Evolutionary conservation across 2,888 invertebrate genomes (phyloP).

Genomic region (Synanthedon andrenaeformis): DNA sequence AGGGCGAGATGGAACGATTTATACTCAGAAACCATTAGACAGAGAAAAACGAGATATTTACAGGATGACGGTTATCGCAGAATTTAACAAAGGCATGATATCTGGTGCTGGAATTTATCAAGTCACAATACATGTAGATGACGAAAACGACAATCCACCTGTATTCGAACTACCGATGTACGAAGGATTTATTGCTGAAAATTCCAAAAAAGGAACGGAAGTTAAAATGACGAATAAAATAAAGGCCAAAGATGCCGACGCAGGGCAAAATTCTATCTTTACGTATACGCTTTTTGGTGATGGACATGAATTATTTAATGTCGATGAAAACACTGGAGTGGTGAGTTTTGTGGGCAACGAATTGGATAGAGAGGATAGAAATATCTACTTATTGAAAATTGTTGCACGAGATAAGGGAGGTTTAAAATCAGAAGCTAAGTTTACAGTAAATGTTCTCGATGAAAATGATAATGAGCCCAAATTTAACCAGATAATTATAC

Average conservation of each 20-base stretch:
- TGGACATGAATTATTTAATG: constrained; percentile 78
- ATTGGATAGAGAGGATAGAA: constrained; percentile 82
- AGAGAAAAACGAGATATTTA: constrained; percentile 80
- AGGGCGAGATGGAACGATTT: constrained; percentile 81
- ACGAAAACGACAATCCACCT: constrained; percentile 90
- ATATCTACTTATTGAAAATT: constrained; percentile 75
- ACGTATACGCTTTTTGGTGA: constrained; percentile 79
- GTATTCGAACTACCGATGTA: constrained; percentile 78
- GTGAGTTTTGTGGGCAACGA: constrained; percentile 69
- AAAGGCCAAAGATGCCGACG: constrained; percentile 79
- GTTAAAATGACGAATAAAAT: constrained; percentile 77
- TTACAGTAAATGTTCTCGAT: constrained; percentile 79
- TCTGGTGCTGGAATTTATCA: constrained; percentile 83
- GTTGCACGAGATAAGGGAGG: constrained; percentile 84
- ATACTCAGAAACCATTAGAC: constrained; percentile 80
- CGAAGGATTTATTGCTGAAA: constrained; percentile 83
- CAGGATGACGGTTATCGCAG: constrained; percentile 83
- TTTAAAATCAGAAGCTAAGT: constrained; percentile 77
- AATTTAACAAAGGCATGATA: constrained; percentile 77
- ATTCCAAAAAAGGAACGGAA: constrained; percentile 77
- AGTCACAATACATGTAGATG: constrained; percentile 83
- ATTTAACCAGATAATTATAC: constrained; percentile 78
- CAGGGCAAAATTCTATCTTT: constrained; percentile 76
- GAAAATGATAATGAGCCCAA: constrained; percentile 85
- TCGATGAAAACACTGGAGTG: constrained; percentile 74